Conservation (phyloP, 2,888 invertebrate species). For the Polydrusus cervinus region DNA sequence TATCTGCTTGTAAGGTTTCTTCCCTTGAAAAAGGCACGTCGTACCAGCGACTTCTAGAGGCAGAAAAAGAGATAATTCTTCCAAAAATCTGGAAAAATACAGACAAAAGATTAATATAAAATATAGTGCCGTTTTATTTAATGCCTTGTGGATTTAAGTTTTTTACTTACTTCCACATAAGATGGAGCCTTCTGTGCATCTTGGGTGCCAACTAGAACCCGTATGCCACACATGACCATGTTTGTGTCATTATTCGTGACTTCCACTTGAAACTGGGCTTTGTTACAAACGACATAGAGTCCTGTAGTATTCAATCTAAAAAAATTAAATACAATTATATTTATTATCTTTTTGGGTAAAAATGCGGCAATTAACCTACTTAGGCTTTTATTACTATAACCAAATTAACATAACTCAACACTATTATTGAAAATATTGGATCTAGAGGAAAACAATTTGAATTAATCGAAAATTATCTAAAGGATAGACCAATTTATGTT, state of each 20-base stretch:
- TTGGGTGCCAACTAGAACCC: slow-evolving; percentile 90
- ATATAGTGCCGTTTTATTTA: too few species aligned
- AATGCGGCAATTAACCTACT: too few species aligned
- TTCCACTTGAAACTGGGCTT: slow-evolving; percentile 92
- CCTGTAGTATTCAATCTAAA: slow-evolving; percentile 79
- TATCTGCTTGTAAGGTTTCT: slow-evolving; percentile 93
- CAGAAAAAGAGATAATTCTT: slow-evolving; percentile 62
- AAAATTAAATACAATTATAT: neutral
- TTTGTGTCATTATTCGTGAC: slow-evolving; percentile 90
- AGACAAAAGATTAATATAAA: neutral
- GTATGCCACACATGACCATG: slow-evolving; percentile 84
- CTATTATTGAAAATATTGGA: too few species aligned
- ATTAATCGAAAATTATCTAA: too few species aligned
- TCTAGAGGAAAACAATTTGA: too few species aligned
- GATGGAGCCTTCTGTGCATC: slow-evolving; percentile 86
- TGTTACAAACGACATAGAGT: slow-evolving; percentile 94
- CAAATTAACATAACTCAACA: too few species aligned
- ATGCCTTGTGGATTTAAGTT: too few species aligned
- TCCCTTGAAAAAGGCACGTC: slow-evolving; percentile 96
- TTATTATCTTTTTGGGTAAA: too few species aligned
- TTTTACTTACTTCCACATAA: slow-evolving; percentile 75
- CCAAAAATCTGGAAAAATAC: slow-evolving; percentile 60
- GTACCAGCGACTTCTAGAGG: slow-evolving; percentile 90
- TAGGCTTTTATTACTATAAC: too few species aligned
- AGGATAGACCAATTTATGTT: too few species aligned